Base-by-base conservation (phyloP, 2,797 vertebrate species). In the Varecia variegata region DNA sequence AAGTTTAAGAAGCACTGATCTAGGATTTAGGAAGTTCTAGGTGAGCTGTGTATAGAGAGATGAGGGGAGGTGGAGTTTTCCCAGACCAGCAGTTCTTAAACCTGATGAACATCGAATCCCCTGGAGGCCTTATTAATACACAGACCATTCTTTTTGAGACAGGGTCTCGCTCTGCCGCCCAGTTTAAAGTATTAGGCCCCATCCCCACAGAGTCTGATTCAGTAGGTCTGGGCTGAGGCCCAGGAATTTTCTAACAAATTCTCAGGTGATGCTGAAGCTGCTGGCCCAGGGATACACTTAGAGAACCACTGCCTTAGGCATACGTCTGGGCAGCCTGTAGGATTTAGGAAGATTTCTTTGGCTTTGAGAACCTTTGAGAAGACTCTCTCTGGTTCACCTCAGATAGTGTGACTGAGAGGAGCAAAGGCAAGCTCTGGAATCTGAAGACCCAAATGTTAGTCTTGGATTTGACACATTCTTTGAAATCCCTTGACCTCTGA, bases 301-400 rank as follows among this genome's bases (percentile, higher is more conserved):
- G 54, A 80, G 76, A 84, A 80, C 15, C 60, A 58, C 5, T 81
- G 65, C 25, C 25, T 38, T 76, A 50, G n/a, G 58, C 17, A 38
- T 62, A 65, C 20, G 30, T 81, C 43, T 62, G 5, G 47, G 65
- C 23, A 86, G n/a, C 47, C 68, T 97, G 6, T 43, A 87, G 74
- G 38, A 80, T 80, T 93, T 89, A 73, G 52, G 83, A 93, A 68
- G 60, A 43, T 62, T 52, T 68, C 43, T 56, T 70, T 82, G 67
- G 43, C 50, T 85, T 96, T 92, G 90, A 88, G 58, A 91, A 58
- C 38, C 54, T 94, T 88, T 35, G 18, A 68, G 71, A 88, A 68
- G 85, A 76, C 79, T 30, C 9, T n/a, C 30, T 76, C 35, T 80
- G 83, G 62, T 43, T 90, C 13, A 76, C 15, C n/a, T 89, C 30